Percentiles rank a stretch among this genome's conserved stretches.
Conservation (phyloP, 2,888 invertebrate genomes). For the Campoplex nolae region DNA sequence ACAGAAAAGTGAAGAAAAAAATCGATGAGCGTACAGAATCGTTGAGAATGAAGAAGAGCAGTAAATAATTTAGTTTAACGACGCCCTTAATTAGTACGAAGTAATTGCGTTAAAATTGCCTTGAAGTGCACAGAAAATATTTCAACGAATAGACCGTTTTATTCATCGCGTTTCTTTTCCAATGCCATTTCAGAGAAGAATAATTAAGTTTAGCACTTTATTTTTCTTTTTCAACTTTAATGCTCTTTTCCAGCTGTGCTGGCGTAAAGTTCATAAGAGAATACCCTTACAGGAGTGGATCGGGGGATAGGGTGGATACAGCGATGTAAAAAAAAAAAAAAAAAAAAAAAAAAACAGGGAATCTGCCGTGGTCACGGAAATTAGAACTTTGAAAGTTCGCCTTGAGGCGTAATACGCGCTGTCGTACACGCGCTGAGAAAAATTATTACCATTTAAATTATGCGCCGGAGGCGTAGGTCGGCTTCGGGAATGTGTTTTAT, state of each 20-base stretch:
- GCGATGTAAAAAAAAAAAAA: conserved; percentile 42
- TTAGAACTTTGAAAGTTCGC: conserved; percentile 66
- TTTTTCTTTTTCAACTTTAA: conserved; percentile 51
- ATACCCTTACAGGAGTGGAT: conserved; percentile 20
- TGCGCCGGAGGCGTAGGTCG: background rate
- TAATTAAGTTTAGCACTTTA: conserved; percentile 42
- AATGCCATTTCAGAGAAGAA: conserved; percentile 27
- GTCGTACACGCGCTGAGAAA: conserved; percentile 63
- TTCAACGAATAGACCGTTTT: conserved; percentile 20
- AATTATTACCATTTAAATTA: conserved; percentile 67
- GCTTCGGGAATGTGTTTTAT: conserved; percentile 57
- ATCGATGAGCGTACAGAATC: conserved; percentile 8
- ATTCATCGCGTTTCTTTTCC: background rate
- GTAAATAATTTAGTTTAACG: conserved; percentile 3
- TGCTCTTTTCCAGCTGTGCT: conserved; percentile 44
- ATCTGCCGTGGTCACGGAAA: conserved; percentile 52
- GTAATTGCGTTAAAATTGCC: conserved; percentile 4
- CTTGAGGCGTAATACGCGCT: conserved; percentile 54
- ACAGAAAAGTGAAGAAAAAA: conserved; percentile 75
- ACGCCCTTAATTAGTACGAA: background rate
- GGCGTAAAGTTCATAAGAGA: conserved; percentile 22
- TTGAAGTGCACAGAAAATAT: background rate
- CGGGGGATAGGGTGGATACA: conserved; percentile 11
- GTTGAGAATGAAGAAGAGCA: background rate
- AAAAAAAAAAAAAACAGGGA: background rate